Percentiles rank a stretch among this genome's conserved stretches.
Evolutionary conservation across 2,888 invertebrate genomes (phyloP).

Genomic region (Drosophila meridionalis): DNA sequence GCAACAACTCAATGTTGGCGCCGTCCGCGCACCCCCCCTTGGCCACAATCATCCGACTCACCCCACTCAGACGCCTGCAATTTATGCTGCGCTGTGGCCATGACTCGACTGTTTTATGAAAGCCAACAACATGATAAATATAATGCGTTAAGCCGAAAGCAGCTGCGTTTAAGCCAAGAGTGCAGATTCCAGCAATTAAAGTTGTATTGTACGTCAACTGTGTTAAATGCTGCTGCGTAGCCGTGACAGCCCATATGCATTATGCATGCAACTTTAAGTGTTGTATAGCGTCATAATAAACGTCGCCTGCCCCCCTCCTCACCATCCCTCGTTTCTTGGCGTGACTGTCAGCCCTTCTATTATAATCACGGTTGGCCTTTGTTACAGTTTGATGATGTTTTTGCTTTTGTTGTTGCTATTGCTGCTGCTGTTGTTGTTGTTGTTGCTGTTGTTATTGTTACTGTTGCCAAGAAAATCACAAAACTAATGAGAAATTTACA

Average conservation of each 20-base stretch:
- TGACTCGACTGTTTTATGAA: constrained; percentile 32
- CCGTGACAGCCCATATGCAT: constrained; percentile 23
- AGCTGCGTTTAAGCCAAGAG: constrained; percentile 26
- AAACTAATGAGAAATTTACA: constrained; percentile 39
- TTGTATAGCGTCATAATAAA: background rate
- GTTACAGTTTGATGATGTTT: background rate
- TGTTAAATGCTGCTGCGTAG: background rate
- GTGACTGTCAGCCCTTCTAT: constrained; percentile 12
- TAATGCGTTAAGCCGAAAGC: constrained; percentile 30
- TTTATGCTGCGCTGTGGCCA: constrained; percentile 19
- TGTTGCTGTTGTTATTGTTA: constrained; percentile 2
- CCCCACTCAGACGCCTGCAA: background rate
- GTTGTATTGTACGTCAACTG: background rate
- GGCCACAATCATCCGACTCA: background rate
- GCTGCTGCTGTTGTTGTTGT: background rate
- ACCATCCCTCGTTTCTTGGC: constrained; percentile 3
- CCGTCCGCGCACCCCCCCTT: background rate
- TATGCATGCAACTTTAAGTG: constrained; percentile 50
- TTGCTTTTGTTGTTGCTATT: background rate
- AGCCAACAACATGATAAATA: constrained; percentile 40
- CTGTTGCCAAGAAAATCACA: constrained; percentile 34
- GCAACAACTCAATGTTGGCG: constrained; percentile 35
- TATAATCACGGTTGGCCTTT: constrained; percentile 21
- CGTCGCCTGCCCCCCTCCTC: background rate
- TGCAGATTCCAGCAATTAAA: constrained; percentile 47